These are phyloP conservation scores for Ceratina australensis DNA, from an alignment of 1,140 invertebrate genomes.

Conservation along the genomic window DNA sequence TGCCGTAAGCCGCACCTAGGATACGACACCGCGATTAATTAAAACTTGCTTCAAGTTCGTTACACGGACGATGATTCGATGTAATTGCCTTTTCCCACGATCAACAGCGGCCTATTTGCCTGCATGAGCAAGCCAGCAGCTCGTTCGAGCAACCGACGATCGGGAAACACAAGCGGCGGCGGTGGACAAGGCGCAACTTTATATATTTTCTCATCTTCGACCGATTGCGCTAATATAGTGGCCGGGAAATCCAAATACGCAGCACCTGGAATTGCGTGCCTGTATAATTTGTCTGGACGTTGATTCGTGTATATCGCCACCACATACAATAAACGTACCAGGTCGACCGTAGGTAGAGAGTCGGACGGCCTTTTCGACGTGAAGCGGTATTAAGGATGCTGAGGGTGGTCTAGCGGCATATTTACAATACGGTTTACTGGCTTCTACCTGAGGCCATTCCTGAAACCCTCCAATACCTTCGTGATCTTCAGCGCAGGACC, in stretches of 20 bases:
- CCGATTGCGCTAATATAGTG: slow-evolving; percentile 84
- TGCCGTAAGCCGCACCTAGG: slow-evolving; percentile 88
- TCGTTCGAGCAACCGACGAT: slow-evolving; percentile 82
- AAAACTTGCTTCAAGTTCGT: too few species aligned
- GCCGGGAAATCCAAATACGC: slow-evolving; percentile 95
- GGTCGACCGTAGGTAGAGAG: slow-evolving; percentile 92
- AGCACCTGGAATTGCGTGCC: slow-evolving; percentile 80
- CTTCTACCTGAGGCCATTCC: slow-evolving; percentile 95
- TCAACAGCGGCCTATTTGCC: slow-evolving; percentile 91
- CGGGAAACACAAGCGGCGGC: slow-evolving; percentile 86
- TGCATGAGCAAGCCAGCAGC: slow-evolving; percentile 85
- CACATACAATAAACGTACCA: slow-evolving; percentile 71
- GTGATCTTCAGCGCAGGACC: slow-evolving; percentile 93
- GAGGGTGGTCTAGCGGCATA: slow-evolving; percentile 93
- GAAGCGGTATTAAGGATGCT: slow-evolving; percentile 89
- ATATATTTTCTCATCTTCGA: slow-evolving; percentile 76
- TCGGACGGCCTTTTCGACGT: slow-evolving; percentile 95
- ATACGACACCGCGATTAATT: neutral
- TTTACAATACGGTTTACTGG: slow-evolving; percentile 92
- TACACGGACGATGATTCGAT: too few species aligned
- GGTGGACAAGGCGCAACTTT: slow-evolving; percentile 77
- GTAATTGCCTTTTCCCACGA: slow-evolving; percentile 92
- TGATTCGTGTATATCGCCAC: neutral
- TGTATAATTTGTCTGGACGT: neutral
- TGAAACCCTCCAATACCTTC: slow-evolving; percentile 97